Conservation (phyloP, 1,140 invertebrate genomes). For the Drosophila mayri region DNA sequence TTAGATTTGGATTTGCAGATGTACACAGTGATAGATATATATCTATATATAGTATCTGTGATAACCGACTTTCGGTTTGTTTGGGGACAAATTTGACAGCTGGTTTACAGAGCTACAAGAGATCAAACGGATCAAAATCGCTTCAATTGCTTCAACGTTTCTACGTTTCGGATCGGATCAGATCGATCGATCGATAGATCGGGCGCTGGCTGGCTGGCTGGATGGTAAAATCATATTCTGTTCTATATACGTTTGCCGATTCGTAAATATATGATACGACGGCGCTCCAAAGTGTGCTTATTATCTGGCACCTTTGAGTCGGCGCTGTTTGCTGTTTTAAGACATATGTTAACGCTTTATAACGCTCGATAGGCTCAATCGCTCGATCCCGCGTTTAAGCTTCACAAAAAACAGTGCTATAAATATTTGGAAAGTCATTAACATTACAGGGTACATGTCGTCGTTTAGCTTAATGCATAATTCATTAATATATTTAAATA, state of each 20-base stretch:
- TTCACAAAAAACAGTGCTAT: constrained; percentile 77
- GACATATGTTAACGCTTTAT: constrained; percentile 43
- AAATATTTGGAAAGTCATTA: constrained; percentile 81
- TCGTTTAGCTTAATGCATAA: constrained; percentile 45
- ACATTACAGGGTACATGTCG: constrained; percentile 67
- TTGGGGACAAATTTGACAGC: constrained; percentile 60
- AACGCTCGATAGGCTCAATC: constrained; percentile 63
- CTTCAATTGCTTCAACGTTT: constrained; percentile 36
- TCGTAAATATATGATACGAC: constrained; percentile 42
- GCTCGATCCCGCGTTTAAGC: constrained; percentile 71
- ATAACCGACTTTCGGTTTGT: constrained; percentile 22
- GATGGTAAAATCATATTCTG: constrained; percentile 58
- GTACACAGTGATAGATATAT: constrained; percentile 49
- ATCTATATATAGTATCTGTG: constrained; percentile 34
- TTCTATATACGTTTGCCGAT: constrained; percentile 59
- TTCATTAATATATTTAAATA: constrained; percentile 18
- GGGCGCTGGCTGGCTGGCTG: constrained; percentile 2
- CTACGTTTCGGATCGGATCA: constrained; percentile 31
- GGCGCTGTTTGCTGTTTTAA: constrained; percentile 49
- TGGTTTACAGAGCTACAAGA: constrained; percentile 37
- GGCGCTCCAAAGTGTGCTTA: constrained; percentile 51
- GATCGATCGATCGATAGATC: constrained; percentile 34
- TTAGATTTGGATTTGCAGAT: constrained; percentile 51
- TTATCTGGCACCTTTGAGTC: constrained; percentile 58
- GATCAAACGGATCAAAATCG: constrained; percentile 47